A percentile compares a stretch with the other conserved stretches of the same genome.
Evolutionary conservation across 2,797 vertebrate genomes (phyloP).

Genomic region (Aulostomus chinensis): DNA sequence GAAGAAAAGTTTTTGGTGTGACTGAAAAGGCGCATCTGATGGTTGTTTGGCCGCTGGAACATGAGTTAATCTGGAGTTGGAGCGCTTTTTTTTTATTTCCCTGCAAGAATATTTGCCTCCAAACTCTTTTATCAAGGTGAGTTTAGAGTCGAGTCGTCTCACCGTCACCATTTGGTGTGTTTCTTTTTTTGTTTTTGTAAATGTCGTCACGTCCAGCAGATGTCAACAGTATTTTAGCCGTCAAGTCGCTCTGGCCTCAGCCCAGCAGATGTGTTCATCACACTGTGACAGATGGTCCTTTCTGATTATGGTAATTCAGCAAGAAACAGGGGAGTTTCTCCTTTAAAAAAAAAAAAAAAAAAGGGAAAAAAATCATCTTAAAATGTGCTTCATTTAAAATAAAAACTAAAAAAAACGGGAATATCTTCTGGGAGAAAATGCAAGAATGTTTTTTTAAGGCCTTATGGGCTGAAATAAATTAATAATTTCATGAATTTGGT

Average conservation of each 20-base stretch:
- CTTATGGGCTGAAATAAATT: conserved; percentile 23
- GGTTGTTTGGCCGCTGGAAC: conserved; percentile 47
- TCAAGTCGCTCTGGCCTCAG: conserved; percentile 68
- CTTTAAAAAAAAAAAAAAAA: conserved; percentile 23
- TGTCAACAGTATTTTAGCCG: conserved; percentile 75
- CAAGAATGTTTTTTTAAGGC: conserved; percentile 15
- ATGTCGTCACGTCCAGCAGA: conserved; percentile 52
- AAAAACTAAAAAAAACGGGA: too few species aligned
- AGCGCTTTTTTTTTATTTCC: conserved; percentile 33
- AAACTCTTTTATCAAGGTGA: conserved; percentile 71
- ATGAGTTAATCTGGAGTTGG: conserved; percentile 75
- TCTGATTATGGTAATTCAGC: conserved; percentile 76
- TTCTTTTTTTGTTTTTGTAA: neutral
- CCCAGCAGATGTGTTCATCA: conserved; percentile 77
- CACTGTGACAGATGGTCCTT: conserved; percentile 79
- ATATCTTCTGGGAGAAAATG: too few species aligned
- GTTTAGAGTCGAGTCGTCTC: conserved; percentile 4
- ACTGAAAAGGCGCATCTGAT: conserved; percentile 14
- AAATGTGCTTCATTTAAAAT: neutral
- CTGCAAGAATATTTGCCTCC: conserved; percentile 26
- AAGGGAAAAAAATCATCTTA: neutral
- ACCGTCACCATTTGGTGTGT: neutral
- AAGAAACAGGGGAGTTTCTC: conserved; percentile 23
- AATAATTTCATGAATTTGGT: conserved; percentile 13
- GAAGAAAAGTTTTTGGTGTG: conserved; percentile 11